A percentile compares a stretch with the other conserved stretches of the same genome.
phyloP scores from a whole-genome alignment of 1,140 invertebrate species.

The Drosophila elegans region DNA sequence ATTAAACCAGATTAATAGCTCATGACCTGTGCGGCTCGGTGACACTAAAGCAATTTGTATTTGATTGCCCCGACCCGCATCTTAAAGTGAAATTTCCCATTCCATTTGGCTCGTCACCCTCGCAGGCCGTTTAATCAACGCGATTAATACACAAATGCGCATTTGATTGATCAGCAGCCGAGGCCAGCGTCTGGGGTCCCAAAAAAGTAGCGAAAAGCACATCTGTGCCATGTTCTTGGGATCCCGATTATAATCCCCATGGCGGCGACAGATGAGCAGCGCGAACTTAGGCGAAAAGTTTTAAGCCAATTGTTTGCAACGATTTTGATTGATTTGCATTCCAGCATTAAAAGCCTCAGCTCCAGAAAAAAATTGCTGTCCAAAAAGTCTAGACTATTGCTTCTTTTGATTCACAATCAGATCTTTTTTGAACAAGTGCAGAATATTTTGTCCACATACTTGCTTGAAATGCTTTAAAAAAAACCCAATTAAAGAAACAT shows the following conservation, averaged over 20 bases:
- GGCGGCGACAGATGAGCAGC: constrained; percentile 24
- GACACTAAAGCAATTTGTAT: constrained; percentile 42
- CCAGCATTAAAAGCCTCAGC: constrained; percentile 3
- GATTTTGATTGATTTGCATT: constrained; percentile 70
- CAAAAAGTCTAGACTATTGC: constrained; percentile 50
- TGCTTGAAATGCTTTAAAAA: neutral
- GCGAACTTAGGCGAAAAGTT: constrained; percentile 14
- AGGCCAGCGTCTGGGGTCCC: constrained; percentile 2
- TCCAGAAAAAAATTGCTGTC: constrained; percentile 5
- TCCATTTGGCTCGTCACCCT: constrained; percentile 1
- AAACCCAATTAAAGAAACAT: too few species aligned
- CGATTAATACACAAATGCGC: constrained; percentile 73
- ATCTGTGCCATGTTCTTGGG: constrained; percentile 36
- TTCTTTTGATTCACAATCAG: neutral
- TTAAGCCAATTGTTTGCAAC: constrained; percentile 19
- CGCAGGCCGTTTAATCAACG: constrained; percentile 53
- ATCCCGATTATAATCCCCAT: constrained; percentile 7
- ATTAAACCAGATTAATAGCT: constrained; percentile 34
- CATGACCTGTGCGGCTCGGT: constrained; percentile 27
- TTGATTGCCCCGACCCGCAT: constrained; percentile 24
- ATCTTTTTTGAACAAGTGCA: neutral
- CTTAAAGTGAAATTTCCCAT: constrained; percentile 20
- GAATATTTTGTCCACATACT: neutral
- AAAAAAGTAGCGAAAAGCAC: constrained; percentile 14
- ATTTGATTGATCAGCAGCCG: constrained; percentile 65